Evolutionary conservation across 1,140 invertebrate genomes (phyloP), one percentile per base, ranked within the genome.

Genomic region (Ceratoteleas bidentatus): DNA sequence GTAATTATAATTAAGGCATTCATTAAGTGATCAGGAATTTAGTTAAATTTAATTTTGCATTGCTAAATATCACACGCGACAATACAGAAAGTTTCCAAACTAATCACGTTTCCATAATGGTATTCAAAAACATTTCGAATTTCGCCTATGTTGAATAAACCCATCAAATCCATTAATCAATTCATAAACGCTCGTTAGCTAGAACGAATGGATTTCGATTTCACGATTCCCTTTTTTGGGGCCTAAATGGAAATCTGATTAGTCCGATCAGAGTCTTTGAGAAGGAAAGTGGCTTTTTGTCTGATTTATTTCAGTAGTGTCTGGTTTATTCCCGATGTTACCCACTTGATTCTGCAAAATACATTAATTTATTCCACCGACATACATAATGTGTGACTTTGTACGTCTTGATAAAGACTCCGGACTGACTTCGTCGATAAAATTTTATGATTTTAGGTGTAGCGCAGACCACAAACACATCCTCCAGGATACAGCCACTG

Each of bases 371-470:
- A 24, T 24, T 24, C 24, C 24, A 24, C 24, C 24, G 24, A 24
- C 24, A 66, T 76, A 72, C 54, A 61, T 61, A 72, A 72, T 72
- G 72, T 49, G 47, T 47, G 32, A 50, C 60, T 76, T 76, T 72
- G 73, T 68, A 56, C 36, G 24, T 24, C 24, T 24, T 62, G 66
- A 72, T 72, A 72, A 40, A 14, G 54, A 73, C 52, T 24, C n/a
- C 68, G 72, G 40, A 24, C 50, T 65, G 66, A 54, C 56, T 68
- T 58, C 43, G 47, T 43, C 79, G 54, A 81, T 81, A 81, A 81
- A 76, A 72, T 72, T 81, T 72, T 72, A 81, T 60, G 66, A 61
- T 76, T 64, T 47, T 81, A 72, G 72, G 54, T 81, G 79, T 52
- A 73, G 69, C 61, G 57, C 52, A 69, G 45, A 32, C n/a, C 68